phyloP scores from a whole-genome alignment of 2,113 vertebrate species.

The Ovis aries region DNA sequence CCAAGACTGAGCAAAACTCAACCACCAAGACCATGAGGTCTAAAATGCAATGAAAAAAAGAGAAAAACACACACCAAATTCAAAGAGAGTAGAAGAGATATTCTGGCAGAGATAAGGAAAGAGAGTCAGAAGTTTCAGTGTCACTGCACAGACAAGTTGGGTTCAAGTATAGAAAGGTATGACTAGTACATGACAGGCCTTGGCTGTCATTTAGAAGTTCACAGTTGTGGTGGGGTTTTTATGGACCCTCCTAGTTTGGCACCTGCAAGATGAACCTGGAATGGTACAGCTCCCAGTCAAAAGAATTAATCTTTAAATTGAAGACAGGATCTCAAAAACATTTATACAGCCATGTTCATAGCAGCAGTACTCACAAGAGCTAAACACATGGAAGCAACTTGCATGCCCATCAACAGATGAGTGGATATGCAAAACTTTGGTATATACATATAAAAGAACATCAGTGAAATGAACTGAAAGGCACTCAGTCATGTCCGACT shows the following conservation, averaged over 20 bases:
- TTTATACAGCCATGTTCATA: background rate
- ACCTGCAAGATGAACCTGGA: background rate
- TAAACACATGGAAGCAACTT: background rate
- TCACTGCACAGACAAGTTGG: background rate
- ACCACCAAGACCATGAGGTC: background rate
- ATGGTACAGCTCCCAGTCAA: background rate
- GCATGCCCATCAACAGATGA: background rate
- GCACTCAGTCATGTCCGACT: rapidly evolving
- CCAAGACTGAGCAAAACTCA: background rate
- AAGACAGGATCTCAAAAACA: background rate
- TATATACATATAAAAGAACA: background rate
- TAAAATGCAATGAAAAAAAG: background rate
- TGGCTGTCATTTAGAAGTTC: background rate
- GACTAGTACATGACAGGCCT: background rate
- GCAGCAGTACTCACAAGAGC: background rate
- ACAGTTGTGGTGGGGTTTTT: background rate
- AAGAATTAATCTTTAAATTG: background rate
- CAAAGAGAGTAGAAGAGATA: background rate
- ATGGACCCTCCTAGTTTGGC: background rate
- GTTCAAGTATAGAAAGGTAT: background rate
- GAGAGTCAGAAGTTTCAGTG: background rate
- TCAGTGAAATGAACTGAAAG: background rate
- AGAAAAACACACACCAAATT: background rate
- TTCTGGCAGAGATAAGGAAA: background rate
- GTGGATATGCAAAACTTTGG: background rate